Base-by-base conservation (phyloP, 2,888 invertebrate genomes). In the Abrostola tripartita region DNA sequence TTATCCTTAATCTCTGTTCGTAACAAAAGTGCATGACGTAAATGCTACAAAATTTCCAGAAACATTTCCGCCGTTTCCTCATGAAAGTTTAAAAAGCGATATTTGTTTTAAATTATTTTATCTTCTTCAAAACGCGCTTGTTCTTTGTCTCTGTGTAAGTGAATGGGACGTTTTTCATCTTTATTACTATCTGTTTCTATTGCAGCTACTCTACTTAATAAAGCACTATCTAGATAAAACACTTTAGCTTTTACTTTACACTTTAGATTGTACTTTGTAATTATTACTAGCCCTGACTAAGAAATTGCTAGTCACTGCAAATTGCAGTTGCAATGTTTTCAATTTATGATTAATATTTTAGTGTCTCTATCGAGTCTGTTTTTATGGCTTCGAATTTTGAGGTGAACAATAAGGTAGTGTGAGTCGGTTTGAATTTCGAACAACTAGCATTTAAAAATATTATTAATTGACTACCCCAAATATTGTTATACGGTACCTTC, bases 21-120 rank as follows among this genome's bases (percentile, higher is more conserved):
- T 53, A 49, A 59, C 52, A 65, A 63, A 61, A 66, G 56, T 67
- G 61, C 68, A 73, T 68, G 59, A 57, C 40, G 65, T 55, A 61
- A 76, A 74, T 72, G 55, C 57, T 70, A 61, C 24, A 65, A 65
- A 61, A 69, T 67, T 61, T 61, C 47, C 41, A 5, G 6, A 14
- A 76, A 59, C 49, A 62, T 68, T 63, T 7, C 14, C 41, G 6
- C 52, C 11, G 37, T 61, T 67, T 63, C 41, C 59, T 65, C 8
- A 44, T 52, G 12, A 64, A 71, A 79, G 51, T 78, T 78, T 66
- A 37, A 70, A 68, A 63, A 60, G 65, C 52, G 59, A 66, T 66
- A 76, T 74, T 79, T 74, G 63, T 74, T 76, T 71, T 52, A 58
- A 74, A 76, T 78, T 78, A 52, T 68, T 76, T 76, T 58, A 75